Conservation (phyloP, 2,113 vertebrate genomes). For the Ageneiosus marmoratus region DNA sequence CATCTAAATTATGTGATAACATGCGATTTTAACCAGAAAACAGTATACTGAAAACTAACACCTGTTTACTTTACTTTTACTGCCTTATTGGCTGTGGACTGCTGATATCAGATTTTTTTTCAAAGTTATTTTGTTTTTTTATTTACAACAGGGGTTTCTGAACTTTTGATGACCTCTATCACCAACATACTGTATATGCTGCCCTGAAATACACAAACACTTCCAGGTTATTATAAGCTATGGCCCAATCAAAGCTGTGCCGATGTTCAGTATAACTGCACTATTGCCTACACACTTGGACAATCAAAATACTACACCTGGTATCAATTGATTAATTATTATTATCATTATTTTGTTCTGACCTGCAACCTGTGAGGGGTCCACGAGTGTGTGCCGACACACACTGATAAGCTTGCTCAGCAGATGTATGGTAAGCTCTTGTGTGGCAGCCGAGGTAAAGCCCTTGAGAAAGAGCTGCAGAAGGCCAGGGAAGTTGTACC, state of each 20-base stretch:
- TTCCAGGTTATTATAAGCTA: too few species aligned
- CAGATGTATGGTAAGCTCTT: conserved; percentile 96
- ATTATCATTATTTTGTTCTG: conserved; percentile 11
- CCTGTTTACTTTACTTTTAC: neutral
- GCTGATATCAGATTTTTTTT: neutral
- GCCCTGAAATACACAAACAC: too few species aligned
- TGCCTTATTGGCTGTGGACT: neutral
- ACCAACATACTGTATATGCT: too few species aligned
- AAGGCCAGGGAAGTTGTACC: conserved; percentile 94
- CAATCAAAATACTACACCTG: neutral
- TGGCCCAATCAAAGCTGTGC: too few species aligned
- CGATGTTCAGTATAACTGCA: neutral
- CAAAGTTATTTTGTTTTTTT: neutral
- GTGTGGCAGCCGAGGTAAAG: conserved; percentile 93
- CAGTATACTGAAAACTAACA: neutral
- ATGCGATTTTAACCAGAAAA: neutral
- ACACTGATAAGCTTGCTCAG: conserved; percentile 94
- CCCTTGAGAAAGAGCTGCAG: conserved; percentile 97
- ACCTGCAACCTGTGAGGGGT: conserved; percentile 93
- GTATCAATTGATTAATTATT: neutral
- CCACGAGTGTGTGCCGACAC: conserved; percentile 87
- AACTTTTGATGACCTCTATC: neutral
- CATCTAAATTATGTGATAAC: too few species aligned
- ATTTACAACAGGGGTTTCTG: neutral
- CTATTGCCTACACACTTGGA: neutral